phyloP scores from a whole-genome alignment of 2,888 invertebrate species.

The Athalia circularis region DNA sequence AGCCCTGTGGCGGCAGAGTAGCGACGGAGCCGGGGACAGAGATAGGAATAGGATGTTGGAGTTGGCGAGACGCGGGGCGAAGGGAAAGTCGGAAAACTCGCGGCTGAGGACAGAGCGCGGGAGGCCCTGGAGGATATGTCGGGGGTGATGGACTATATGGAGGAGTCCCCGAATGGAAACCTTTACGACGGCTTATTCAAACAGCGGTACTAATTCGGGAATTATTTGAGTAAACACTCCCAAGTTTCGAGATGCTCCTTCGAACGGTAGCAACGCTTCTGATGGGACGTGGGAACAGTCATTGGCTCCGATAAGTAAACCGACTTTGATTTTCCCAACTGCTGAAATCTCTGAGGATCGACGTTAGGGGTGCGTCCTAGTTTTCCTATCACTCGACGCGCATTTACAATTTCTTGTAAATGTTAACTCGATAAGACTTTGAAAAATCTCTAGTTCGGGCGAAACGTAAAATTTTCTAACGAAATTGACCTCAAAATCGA shows the following conservation, averaged over 20 bases:
- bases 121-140: conserved; percentile 6
- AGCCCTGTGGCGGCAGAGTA: neutral
- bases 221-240: conserved; percentile 64
- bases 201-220: conserved; percentile 62
- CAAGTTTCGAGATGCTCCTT: conserved; percentile 48
- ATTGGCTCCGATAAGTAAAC: conserved; percentile 37
- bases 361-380: neutral
- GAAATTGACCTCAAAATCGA: neutral
- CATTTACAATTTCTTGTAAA: neutral
- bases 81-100: conserved; percentile 22
- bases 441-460: too few relatives aligned
- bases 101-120: conserved; percentile 35
- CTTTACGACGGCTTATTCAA: conserved; percentile 51
- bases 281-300: conserved; percentile 59
- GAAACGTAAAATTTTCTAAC: too few relatives aligned
- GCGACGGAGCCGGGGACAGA: conserved; percentile 13
- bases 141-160: conserved; percentile 39
- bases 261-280: conserved; percentile 55
- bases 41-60: too few relatives aligned
- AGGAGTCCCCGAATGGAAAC: conserved; percentile 43
- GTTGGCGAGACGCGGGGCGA: neutral
- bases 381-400: neutral
- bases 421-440: too few relatives aligned
- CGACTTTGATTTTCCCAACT: conserved; percentile 4
- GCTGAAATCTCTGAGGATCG: neutral